A percentile compares a stretch with the other conserved stretches of the same genome.
Conservation (phyloP, 2,797 vertebrate species). For the Myripristis murdjan region DNA sequence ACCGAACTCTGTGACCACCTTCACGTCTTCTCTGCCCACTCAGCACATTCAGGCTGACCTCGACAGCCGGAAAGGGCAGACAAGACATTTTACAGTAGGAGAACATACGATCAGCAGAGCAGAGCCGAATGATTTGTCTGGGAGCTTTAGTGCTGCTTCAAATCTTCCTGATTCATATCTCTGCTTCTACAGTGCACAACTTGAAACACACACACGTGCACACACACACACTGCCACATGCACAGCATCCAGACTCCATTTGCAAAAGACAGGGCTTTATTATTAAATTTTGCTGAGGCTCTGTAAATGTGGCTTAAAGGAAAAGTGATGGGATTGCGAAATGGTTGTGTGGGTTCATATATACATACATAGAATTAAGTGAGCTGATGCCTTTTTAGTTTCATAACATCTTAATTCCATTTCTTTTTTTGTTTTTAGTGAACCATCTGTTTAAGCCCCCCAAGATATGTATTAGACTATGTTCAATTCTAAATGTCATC, state of each 20-base stretch:
- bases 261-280: background rate
- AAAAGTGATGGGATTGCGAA: background rate
- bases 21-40: slow-evolving; percentile 27
- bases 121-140: slow-evolving; percentile 4
- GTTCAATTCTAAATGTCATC: slow-evolving; percentile 1
- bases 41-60: slow-evolving; percentile 17
- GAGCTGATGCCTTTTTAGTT: background rate
- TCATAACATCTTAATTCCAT: slow-evolving; percentile 1
- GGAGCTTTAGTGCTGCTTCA: background rate
- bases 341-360: background rate
- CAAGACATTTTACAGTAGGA: background rate
- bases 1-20: background rate
- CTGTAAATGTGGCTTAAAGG: background rate
- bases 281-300: slow-evolving; percentile 5
- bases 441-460: too few relatives aligned
- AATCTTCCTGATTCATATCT: slow-evolving; percentile 24
- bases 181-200: slow-evolving; percentile 10
- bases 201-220: slow-evolving; percentile 2
- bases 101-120: slow-evolving; percentile 29
- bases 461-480: background rate
- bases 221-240: background rate
- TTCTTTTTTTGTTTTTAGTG: background rate
- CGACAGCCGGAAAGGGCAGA: background rate
- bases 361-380: background rate
- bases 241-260: background rate